Evolutionary conservation across 2,797 vertebrate genomes (phyloP).

Genomic region (Pangasius djambal): DNA sequence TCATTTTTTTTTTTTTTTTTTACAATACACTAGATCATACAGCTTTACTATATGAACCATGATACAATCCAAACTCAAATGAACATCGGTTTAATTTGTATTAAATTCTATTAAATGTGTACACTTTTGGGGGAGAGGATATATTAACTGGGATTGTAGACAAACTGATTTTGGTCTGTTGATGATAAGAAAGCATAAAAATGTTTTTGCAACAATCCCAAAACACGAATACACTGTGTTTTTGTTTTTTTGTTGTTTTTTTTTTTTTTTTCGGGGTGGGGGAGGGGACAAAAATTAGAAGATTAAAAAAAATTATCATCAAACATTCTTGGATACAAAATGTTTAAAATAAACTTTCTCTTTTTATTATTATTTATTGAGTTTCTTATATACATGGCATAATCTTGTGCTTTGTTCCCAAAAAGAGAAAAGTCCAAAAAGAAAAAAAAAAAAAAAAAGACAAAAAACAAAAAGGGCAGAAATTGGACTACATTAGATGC

Average conservation of each 20-base stretch:
- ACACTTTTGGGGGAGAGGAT: background rate
- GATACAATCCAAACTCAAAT: background rate
- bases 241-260: background rate
- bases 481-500: constrained; percentile 40
- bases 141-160: background rate
- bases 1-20: background rate
- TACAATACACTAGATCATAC: background rate
- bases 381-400: constrained; percentile 84
- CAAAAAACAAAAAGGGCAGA: constrained; percentile 38
- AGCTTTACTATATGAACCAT: constrained; percentile 1
- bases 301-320: constrained; percentile 47
- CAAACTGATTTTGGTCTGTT: background rate
- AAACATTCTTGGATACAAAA: constrained; percentile 62
- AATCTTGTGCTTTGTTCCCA: constrained; percentile 82
- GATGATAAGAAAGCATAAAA: background rate
- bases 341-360: constrained; percentile 77
- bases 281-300: background rate
- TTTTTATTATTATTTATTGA: constrained; percentile 80
- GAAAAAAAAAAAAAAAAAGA: constrained; percentile 39
- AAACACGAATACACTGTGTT: background rate
- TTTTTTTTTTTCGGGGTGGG: background rate
- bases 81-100: background rate
- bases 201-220: background rate
- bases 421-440: constrained; percentile 67
- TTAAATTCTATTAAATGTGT: background rate